Base-by-base conservation (phyloP, 1,140 invertebrate species). In the Solen grandis region DNA sequence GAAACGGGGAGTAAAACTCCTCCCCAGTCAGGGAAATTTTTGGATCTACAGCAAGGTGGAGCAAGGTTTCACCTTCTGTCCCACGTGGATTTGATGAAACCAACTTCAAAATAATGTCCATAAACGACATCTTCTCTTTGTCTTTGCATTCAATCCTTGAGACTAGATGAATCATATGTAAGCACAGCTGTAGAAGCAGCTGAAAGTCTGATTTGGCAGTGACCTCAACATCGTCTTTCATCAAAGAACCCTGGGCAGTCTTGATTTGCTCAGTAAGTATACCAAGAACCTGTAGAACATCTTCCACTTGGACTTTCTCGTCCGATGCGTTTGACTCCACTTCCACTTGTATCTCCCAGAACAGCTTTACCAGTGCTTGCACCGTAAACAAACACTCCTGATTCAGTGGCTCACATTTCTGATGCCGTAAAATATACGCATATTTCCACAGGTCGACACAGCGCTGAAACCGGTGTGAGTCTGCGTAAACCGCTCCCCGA, bases 391-490 rank as follows among this genome's bases (percentile, higher is more conserved):
- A 96, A 91, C 96, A 97, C 16, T 98, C 94, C 19, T 97, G 96
- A 83, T 97, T 96, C 57, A 98, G 95, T 95, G 69, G 96, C 96
- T 89, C 96, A 96, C 19, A 96, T 96, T 92, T 97, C 96, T 82
- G 33, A 55, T 86, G 77, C 90, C 93, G 86, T 93, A 95, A 57
- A 94, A 92, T 82, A 94, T 93, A 93, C n/a, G 97, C 97, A 92
- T 98, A 98, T 91, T 97, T 97, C 97, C 97, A 99, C 33, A 99
- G 93, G 86, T 96, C 95, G 66, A 98, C 96, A 92, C 97, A 98
- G 72, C 97, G 94, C 83, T 95, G 94, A 91, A 98, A 98, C 87
- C 97, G 95, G 25, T 97, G 97, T 41, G 96, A 95, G 68, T 92
- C 97, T 25, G 97, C 97, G 92, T 98, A 99, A 54, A 98, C 96